Percentiles rank a stretch among this genome's conserved stretches.
These are phyloP conservation scores for Aratinga solstitialis DNA, from an alignment of 2,797 vertebrate genomes.

Conservation along the genomic window DNA sequence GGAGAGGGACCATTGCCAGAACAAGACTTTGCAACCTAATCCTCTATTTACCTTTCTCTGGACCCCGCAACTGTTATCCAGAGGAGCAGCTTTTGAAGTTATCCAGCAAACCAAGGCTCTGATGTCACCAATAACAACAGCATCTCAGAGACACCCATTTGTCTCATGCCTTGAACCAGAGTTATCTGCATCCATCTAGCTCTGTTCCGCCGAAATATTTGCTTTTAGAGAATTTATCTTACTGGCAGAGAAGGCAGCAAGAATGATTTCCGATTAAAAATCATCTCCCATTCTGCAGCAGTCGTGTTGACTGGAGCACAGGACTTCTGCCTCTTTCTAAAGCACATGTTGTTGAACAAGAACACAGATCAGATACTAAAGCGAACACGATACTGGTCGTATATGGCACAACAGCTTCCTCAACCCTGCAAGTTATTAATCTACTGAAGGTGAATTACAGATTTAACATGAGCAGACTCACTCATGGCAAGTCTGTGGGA, in stretches of 20 bases:
- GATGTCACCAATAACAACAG: background rate
- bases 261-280: background rate
- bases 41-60: background rate
- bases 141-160: background rate
- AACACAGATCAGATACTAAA: background rate
- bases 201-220: background rate
- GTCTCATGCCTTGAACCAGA: background rate
- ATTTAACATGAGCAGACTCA: background rate
- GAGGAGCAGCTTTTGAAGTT: slow-evolving; percentile 3
- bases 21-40: background rate
- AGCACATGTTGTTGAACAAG: accelerated
- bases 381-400: accelerated
- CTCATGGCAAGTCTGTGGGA: background rate
- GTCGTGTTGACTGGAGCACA: background rate
- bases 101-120: background rate
- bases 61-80: background rate
- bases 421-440: background rate
- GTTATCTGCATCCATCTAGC: background rate
- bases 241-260: background rate
- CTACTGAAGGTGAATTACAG: accelerated
- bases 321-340: background rate
- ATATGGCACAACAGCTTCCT: background rate
- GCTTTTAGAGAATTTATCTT: background rate
- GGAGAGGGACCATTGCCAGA: background rate
- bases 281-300: background rate